Evolutionary conservation across 2,888 invertebrate species (phyloP).

Genomic region (Orthosia gothica): DNA sequence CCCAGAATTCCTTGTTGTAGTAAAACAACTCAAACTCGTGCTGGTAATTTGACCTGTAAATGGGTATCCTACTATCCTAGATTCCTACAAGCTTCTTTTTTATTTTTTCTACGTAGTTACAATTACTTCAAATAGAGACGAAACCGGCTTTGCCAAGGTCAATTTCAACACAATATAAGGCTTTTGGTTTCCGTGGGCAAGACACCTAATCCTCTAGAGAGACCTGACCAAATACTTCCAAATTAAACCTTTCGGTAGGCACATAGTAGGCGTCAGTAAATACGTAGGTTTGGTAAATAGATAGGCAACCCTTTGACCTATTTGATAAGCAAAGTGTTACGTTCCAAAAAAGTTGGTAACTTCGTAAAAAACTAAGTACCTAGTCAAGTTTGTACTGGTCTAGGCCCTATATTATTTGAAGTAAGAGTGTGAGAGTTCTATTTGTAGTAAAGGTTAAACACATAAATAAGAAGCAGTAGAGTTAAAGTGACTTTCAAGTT

Average conservation of each 20-base stretch:
- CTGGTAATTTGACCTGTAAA: background rate
- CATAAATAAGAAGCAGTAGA: no score
- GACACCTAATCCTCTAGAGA: constrained; percentile 48
- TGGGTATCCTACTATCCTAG: no score
- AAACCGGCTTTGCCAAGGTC: constrained; percentile 31
- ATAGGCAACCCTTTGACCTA: constrained; percentile 3
- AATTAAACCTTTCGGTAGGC: constrained; percentile 59
- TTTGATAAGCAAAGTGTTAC: background rate
- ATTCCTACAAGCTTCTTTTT: no score
- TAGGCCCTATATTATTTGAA: background rate
- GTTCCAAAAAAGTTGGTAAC: background rate
- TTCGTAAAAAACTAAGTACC: background rate
- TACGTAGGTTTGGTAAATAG: constrained; percentile 22
- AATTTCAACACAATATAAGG: constrained; percentile 36
- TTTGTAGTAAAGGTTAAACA: background rate
- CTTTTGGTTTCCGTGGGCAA: constrained; percentile 27
- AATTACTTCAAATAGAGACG: constrained; percentile 8
- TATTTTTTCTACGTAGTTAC: background rate
- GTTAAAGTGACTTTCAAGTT: no score
- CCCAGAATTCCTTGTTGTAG: background rate
- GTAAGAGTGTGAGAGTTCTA: no score
- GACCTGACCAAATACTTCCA: constrained; percentile 61
- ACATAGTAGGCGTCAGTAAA: constrained; percentile 32
- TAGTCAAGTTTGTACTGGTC: no score
- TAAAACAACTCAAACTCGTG: background rate